phyloP scores from a whole-genome alignment of 2,888 invertebrate species.

The Acanthosepion lycidas region DNA sequence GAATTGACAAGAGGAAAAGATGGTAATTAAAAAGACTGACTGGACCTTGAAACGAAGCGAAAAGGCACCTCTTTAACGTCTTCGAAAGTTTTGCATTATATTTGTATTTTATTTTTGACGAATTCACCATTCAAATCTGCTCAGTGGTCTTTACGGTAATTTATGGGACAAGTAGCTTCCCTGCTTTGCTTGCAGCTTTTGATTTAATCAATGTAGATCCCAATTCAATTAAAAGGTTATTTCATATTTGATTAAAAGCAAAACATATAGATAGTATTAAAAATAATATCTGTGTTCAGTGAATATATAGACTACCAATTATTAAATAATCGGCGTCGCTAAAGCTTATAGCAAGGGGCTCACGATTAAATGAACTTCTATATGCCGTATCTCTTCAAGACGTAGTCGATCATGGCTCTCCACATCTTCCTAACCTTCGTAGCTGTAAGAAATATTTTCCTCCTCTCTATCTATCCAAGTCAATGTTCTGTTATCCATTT shows the following conservation, averaged over 20 bases:
- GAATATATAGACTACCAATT: too few species aligned
- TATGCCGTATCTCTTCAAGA: too few species aligned
- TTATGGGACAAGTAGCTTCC: background rate
- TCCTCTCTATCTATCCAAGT: too few species aligned
- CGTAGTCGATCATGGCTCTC: too few species aligned
- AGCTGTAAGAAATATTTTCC: too few species aligned
- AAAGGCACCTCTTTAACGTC: background rate
- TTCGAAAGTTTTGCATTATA: background rate
- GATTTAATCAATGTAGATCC: background rate
- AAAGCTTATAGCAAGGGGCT: too few species aligned
- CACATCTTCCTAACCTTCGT: too few species aligned
- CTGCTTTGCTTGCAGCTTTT: background rate
- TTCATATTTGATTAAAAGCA: background rate
- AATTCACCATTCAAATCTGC: background rate
- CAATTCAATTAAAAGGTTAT: background rate
- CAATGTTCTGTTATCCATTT: too few species aligned
- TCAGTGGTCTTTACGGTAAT: conserved; percentile 8
- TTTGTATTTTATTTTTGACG: background rate
- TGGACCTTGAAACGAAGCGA: conserved; percentile 12
- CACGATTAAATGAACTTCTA: too few species aligned
- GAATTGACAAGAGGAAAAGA: conserved; percentile 15
- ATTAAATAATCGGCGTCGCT: too few species aligned
- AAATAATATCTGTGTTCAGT: too few species aligned
- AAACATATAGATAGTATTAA: background rate
- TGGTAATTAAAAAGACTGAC: conserved; percentile 8